Percentiles rank a stretch among this genome's conserved stretches.
phyloP scores from a whole-genome alignment of 2,888 invertebrate species.

The Lamellibrachia columna region DNA sequence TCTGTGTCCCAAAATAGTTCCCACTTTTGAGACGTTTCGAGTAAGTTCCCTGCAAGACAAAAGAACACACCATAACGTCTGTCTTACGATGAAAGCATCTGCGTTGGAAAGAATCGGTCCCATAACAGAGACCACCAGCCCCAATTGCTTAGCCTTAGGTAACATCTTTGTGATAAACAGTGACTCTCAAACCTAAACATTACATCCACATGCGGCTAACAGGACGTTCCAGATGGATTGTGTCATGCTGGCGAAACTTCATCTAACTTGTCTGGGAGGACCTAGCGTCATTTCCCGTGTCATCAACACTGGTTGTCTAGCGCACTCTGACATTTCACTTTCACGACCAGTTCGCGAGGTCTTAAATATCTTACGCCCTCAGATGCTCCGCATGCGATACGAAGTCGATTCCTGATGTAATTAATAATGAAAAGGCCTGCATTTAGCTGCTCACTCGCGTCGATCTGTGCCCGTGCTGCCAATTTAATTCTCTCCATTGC shows the following conservation, averaged over 20 bases:
- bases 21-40: too few relatives aligned
- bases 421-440: background rate
- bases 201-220: background rate
- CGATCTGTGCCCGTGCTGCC: background rate
- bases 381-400: background rate
- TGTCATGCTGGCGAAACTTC: background rate
- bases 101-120: too few relatives aligned
- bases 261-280: background rate
- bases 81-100: too few relatives aligned
- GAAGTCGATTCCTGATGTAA: background rate
- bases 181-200: background rate
- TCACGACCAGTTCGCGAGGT: background rate
- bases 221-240: background rate
- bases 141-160: background rate
- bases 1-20: too few relatives aligned
- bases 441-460: background rate
- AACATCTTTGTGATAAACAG: background rate
- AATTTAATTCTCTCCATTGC: background rate
- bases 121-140: background rate
- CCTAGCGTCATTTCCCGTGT: background rate
- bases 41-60: too few relatives aligned
- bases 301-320: background rate
- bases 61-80: too few relatives aligned
- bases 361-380: conserved; percentile 8
- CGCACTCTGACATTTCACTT: background rate